Evolutionary conservation across 2,888 invertebrate species (phyloP).

Genomic region (Anthrax anthrax): DNA sequence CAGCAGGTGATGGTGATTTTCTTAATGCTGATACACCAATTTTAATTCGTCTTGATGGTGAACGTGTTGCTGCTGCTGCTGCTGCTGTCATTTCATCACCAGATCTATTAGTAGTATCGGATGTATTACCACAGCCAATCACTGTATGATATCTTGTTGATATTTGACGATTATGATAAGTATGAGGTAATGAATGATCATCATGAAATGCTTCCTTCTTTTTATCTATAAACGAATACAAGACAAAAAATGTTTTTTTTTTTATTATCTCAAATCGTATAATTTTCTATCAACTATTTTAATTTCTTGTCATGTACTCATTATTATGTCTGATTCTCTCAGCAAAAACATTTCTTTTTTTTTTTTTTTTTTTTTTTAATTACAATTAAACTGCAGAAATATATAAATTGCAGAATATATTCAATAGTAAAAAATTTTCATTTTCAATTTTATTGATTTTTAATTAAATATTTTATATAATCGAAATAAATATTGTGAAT

Average conservation of each 20-base stretch:
- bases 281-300: too few relatives aligned
- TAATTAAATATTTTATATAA: too few relatives aligned
- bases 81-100: not conserved
- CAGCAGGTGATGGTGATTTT: conserved; percentile 2
- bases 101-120: conserved; percentile 5
- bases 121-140: not conserved
- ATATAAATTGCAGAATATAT: too few relatives aligned
- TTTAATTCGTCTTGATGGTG: conserved; percentile 4
- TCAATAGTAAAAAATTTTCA: too few relatives aligned
- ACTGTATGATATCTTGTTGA: not conserved
- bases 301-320: too few relatives aligned
- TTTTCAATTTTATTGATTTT: too few relatives aligned
- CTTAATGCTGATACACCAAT: conserved; percentile 6
- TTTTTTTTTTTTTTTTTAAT: too few relatives aligned
- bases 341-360: too few relatives aligned
- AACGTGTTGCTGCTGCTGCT: not conserved
- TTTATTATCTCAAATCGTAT: too few relatives aligned
- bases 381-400: too few relatives aligned
- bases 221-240: conserved; percentile 20
- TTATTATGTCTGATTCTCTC: too few relatives aligned
- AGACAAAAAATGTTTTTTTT: not conserved
- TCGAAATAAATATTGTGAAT: too few relatives aligned
- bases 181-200: conserved; percentile 14
- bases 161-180: not conserved
- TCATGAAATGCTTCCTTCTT: conserved; percentile 26